phyloP scores from a whole-genome alignment of 2,113 vertebrate species.

The Mola mola region DNA sequence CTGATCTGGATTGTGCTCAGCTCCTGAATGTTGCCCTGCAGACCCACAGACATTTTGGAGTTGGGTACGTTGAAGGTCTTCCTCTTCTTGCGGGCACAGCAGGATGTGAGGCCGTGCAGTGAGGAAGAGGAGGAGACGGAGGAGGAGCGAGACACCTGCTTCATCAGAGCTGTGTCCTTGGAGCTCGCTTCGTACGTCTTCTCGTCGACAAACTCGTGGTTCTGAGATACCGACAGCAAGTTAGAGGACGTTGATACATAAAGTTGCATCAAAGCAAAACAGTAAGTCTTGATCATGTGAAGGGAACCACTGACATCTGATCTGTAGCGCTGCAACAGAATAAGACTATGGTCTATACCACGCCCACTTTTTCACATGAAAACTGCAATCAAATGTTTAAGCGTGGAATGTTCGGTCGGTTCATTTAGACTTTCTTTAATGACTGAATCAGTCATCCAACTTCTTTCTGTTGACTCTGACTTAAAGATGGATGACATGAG shows the following conservation, averaged over 20 bases:
- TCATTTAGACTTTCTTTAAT: too few relatives aligned
- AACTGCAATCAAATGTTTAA: too few relatives aligned
- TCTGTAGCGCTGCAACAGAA: too few relatives aligned
- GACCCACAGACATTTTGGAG: slow-evolving; percentile 80
- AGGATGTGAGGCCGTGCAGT: slow-evolving; percentile 85
- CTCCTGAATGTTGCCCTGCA: slow-evolving; percentile 88
- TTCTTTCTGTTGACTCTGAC: too few relatives aligned
- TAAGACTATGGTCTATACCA: too few relatives aligned
- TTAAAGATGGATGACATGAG: too few relatives aligned
- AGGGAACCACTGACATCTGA: too few relatives aligned
- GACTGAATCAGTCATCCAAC: too few relatives aligned
- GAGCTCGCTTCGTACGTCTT: slow-evolving; percentile 88
- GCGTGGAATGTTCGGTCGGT: too few relatives aligned
- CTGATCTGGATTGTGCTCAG: slow-evolving; percentile 96
- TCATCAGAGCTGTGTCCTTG: slow-evolving; percentile 87
- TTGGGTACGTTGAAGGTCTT: slow-evolving; percentile 90
- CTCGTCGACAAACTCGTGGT: slow-evolving; percentile 95
- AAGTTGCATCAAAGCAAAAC: too few relatives aligned
- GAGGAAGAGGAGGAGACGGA: slow-evolving; percentile 84
- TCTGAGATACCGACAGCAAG: slow-evolving; percentile 67
- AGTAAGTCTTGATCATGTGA: too few relatives aligned
- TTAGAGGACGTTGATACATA: slow-evolving; percentile 16
- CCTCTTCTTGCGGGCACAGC: slow-evolving; percentile 90
- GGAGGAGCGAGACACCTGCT: slow-evolving; percentile 86
- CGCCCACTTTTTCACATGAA: too few relatives aligned